Evolutionary conservation across 2,797 vertebrate genomes (phyloP).

Genomic region (Coluber constrictor): DNA sequence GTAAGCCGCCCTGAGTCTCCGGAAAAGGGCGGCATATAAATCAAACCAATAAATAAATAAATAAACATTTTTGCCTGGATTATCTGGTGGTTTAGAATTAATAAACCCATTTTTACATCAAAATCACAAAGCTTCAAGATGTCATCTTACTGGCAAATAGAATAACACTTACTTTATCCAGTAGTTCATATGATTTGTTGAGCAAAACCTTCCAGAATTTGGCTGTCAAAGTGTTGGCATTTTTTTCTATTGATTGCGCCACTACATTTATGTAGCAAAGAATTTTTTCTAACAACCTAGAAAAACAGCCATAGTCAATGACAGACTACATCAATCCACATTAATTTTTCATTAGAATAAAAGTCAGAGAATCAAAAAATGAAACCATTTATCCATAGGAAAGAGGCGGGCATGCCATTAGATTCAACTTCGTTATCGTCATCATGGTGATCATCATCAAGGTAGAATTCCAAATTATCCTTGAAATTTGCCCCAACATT

Average conservation of each 20-base stretch:
- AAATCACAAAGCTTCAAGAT: not conserved
- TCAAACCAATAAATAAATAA: too few species aligned
- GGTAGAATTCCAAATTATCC: not conserved
- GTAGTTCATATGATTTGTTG: constrained; percentile 87
- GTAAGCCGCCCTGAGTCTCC: too few species aligned
- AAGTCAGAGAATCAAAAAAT: not conserved
- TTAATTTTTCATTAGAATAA: not conserved
- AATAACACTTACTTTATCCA: constrained; percentile 84
- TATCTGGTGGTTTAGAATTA: not conserved
- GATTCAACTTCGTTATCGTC: not conserved
- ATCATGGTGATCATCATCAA: not conserved
- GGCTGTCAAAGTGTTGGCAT: constrained; percentile 81
- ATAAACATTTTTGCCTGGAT: not conserved
- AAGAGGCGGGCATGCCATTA: not conserved
- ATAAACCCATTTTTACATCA: not conserved
- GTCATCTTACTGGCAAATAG: not conserved
- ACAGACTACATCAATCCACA: constrained; percentile 8
- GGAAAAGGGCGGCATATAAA: too few species aligned
- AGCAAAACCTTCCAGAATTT: constrained; percentile 96
- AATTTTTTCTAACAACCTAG: constrained; percentile 86
- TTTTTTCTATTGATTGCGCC: constrained; percentile 83
- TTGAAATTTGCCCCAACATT: not conserved
- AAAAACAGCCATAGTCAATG: constrained; percentile 24
- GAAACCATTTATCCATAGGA: not conserved
- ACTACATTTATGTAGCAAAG: constrained; percentile 84